These are phyloP conservation scores for Asobara japonica DNA, from an alignment of 1,140 invertebrate species.

Conservation along the genomic window DNA sequence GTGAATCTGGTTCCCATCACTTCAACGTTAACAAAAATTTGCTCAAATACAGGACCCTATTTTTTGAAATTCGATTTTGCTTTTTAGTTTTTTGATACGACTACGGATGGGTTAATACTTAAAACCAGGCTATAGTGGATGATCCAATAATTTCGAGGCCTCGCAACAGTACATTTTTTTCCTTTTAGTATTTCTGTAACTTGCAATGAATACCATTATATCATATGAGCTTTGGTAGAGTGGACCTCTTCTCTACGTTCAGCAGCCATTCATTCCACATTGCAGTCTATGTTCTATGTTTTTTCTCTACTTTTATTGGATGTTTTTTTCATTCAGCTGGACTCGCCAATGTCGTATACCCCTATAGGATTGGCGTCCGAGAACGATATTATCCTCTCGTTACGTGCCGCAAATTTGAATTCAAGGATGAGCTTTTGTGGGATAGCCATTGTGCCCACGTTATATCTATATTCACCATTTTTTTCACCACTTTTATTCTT, in stretches of 20 bases:
- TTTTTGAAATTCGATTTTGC: too few species aligned
- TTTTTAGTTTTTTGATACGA: too few species aligned
- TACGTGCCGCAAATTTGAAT: constrained; percentile 7
- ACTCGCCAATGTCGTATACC: neutral
- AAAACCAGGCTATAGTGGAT: too few species aligned
- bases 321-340: neutral
- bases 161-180: neutral
- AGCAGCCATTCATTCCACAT: neutral
- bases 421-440: constrained; percentile 1
- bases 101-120: too few species aligned
- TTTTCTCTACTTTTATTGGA: neutral
- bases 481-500: neutral
- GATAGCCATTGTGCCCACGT: neutral
- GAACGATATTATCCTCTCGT: constrained; percentile 9
- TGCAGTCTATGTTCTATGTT: neutral
- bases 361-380: neutral
- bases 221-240: neutral
- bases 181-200: neutral
- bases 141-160: too few species aligned
- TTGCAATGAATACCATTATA: neutral
- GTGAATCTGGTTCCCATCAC: too few species aligned
- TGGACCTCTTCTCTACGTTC: neutral
- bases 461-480: neutral
- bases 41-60: too few species aligned
- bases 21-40: too few species aligned